These are phyloP conservation scores for Caenorhabditis afra DNA, from an alignment of 2,888 invertebrate genomes.

Conservation along the genomic window DNA sequence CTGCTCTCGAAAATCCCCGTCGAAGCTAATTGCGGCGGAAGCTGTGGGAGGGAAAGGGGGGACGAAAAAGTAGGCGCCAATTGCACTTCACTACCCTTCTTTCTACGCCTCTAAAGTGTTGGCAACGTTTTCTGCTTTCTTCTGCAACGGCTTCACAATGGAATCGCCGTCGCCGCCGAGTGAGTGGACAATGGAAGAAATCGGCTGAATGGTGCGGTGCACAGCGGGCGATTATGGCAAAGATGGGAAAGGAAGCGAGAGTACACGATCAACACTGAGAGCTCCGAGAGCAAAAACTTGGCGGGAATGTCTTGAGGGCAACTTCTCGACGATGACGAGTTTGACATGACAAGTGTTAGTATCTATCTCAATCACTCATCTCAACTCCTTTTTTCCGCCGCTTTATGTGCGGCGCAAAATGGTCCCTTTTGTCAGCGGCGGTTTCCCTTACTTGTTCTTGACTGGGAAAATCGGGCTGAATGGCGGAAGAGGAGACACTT, in stretches of 20 bases:
- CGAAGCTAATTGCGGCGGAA: conserved; percentile 52
- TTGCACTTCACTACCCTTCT: conserved; percentile 49
- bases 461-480: neutral
- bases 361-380: conserved; percentile 46
- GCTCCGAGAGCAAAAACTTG: neutral
- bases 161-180: conserved; percentile 11
- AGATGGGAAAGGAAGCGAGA: neutral
- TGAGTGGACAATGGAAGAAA: conserved; percentile 17
- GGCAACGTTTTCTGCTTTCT: conserved; percentile 20
- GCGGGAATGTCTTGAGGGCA: conserved; percentile 17
- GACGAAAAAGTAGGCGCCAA: conserved; percentile 52
- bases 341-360: conserved; percentile 55
- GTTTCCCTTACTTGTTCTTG: neutral
- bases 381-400: neutral
- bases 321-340: conserved; percentile 23
- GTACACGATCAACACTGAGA: conserved; percentile 14
- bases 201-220: conserved; percentile 21
- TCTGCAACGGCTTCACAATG: conserved; percentile 20
- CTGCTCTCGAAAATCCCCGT: conserved; percentile 46
- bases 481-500: neutral
- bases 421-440: neutral
- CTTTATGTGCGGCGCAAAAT: neutral
- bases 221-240: conserved; percentile 9
- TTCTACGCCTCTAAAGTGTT: conserved; percentile 35
- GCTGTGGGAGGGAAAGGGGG: conserved; percentile 35